Evolutionary conservation across 2,888 invertebrate genomes (phyloP).

Genomic region (Cecidostiba fungosa): DNA sequence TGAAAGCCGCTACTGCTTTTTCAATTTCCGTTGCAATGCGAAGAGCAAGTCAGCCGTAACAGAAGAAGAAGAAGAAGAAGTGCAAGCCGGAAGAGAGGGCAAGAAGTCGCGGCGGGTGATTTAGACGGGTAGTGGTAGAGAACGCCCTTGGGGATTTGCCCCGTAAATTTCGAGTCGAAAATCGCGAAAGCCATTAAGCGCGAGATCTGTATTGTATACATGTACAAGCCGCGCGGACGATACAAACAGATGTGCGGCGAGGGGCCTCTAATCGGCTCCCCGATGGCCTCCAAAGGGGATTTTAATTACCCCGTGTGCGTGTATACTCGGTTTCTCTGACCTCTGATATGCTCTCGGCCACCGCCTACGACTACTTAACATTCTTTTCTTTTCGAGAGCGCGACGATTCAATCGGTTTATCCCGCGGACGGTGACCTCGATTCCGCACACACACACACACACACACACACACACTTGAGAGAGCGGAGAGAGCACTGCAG

Average conservation of each 20-base stretch:
- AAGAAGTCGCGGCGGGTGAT: neutral
- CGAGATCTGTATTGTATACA: neutral
- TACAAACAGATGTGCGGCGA: slow-evolving; percentile 14
- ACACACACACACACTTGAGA: too few relatives aligned
- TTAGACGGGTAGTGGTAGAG: neutral
- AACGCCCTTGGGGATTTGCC: slow-evolving; percentile 9
- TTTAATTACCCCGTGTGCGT: neutral
- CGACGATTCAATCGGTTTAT: slow-evolving; percentile 30
- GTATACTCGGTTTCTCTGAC: neutral
- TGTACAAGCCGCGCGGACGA: neutral
- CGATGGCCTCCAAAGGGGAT: slow-evolving; percentile 11
- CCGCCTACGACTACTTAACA: neutral
- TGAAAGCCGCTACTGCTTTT: neutral
- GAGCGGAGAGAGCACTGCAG: too few relatives aligned
- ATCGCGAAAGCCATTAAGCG: neutral
- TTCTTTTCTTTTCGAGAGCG: neutral
- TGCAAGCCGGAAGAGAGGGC: neutral
- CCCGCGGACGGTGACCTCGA: slow-evolving; percentile 15
- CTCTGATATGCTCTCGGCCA: neutral
- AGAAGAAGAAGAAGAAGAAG: neutral
- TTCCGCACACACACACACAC: neutral
- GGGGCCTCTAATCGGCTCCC: slow-evolving; percentile 4
- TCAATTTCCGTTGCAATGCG: neutral
- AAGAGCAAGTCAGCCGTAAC: neutral
- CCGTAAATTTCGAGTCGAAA: slow-evolving; percentile 6